Conservation (phyloP, 1,140 invertebrate genomes). For the Platorchestia sp. region DNA sequence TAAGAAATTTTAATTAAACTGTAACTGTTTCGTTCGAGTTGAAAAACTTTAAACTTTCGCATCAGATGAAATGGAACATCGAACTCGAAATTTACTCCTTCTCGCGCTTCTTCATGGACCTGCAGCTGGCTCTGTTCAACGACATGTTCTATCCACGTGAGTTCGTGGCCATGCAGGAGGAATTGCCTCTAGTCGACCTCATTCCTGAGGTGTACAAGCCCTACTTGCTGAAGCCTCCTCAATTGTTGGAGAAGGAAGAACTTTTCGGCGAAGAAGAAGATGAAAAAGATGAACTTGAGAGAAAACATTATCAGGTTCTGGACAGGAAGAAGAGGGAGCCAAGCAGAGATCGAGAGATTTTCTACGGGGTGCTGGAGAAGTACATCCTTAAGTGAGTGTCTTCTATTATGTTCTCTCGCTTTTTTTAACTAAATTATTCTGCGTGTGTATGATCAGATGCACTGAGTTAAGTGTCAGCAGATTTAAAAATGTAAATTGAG, state of each 20-base stretch:
- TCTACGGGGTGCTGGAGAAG: background rate
- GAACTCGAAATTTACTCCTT: background rate
- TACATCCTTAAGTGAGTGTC: conserved; percentile 21
- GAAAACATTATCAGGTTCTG: background rate
- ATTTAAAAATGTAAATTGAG: too few relatives aligned
- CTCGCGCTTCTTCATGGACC: conserved; percentile 16
- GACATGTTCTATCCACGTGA: conserved; percentile 16
- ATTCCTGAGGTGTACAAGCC: background rate
- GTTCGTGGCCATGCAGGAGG: background rate
- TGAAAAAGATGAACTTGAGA: background rate
- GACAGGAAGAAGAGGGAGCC: background rate
- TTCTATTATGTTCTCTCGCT: background rate
- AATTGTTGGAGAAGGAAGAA: too few relatives aligned
- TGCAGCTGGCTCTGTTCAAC: background rate
- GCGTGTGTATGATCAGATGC: background rate
- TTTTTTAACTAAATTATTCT: background rate
- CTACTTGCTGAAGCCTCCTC: too few relatives aligned
- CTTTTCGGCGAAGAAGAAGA: background rate
- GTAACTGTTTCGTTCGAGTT: too few relatives aligned
- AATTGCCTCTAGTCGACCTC: background rate
- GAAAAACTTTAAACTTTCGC: too few relatives aligned
- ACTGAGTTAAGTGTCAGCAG: background rate
- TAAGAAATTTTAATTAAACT: too few relatives aligned
- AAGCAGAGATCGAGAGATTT: background rate
- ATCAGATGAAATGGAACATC: conserved; percentile 15